These are phyloP conservation scores for Acropora tenuis DNA, from an alignment of 64 coral and sea anemone species.

Conservation along the genomic window DNA sequence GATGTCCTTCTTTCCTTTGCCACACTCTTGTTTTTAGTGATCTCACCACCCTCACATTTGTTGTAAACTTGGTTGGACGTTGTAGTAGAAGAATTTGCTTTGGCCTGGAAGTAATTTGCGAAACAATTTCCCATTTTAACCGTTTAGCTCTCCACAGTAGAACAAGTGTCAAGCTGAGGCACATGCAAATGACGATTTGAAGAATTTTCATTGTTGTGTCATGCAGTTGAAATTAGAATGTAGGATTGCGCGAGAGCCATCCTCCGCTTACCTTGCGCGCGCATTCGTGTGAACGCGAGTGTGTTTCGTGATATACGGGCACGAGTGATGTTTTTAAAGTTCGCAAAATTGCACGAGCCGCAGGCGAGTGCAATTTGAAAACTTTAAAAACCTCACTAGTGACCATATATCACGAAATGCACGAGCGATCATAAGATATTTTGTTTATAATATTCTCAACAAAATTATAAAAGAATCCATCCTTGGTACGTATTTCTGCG, in stretches of 20 bases:
- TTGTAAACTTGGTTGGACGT: background rate
- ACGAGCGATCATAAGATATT: too few species aligned
- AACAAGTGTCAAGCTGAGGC: background rate
- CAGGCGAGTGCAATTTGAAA: too few species aligned
- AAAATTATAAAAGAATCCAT: too few species aligned
- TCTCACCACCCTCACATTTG: background rate
- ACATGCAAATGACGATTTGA: background rate
- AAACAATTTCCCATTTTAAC: conserved; percentile 32
- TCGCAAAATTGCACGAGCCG: too few species aligned
- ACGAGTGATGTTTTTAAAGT: too few species aligned
- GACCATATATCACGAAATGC: too few species aligned
- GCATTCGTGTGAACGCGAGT: background rate
- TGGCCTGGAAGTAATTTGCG: background rate
- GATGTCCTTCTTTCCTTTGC: background rate
- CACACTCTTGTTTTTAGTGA: background rate
- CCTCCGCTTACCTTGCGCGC: background rate
- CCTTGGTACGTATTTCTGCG: too few species aligned
- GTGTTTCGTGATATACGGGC: too few species aligned
- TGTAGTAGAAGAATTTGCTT: background rate
- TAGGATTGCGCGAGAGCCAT: background rate
- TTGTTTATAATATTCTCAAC: too few species aligned
- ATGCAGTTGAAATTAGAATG: background rate
- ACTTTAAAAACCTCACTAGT: too few species aligned
- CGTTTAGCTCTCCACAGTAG: background rate
- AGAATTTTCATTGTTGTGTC: conserved; percentile 2